These are phyloP conservation scores for Cossypha polioptera DNA, from an alignment of 2,797 vertebrate genomes.

Conservation along the genomic window DNA sequence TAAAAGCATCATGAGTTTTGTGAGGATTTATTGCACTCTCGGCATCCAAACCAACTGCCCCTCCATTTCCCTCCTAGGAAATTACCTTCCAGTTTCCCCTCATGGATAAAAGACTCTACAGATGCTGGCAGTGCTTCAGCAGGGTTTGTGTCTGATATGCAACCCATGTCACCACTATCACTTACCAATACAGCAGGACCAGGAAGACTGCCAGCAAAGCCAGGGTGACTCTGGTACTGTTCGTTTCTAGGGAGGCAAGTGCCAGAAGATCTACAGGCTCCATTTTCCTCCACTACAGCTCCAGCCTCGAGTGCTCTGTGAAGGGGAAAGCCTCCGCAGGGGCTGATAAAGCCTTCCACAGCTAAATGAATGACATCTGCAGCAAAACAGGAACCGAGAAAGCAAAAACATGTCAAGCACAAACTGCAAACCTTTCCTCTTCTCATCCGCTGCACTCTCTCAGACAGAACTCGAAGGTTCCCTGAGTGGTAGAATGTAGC, in stretches of 20 bases:
- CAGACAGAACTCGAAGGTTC: slow-evolving; percentile 63
- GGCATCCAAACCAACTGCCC: not conserved
- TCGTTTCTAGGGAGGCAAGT: slow-evolving; percentile 18
- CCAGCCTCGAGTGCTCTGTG: not conserved
- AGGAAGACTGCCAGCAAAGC: slow-evolving; percentile 50
- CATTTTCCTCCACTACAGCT: slow-evolving; percentile 58
- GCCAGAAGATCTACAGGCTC: slow-evolving; percentile 13
- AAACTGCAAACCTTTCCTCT: slow-evolving; percentile 37
- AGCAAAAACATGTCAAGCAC: not conserved
- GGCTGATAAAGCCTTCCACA: slow-evolving; percentile 1
- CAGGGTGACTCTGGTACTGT: slow-evolving; percentile 27
- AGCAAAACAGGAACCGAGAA: slow-evolving; percentile 51
- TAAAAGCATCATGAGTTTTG: not conserved
- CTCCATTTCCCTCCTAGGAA: not conserved
- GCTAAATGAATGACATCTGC: slow-evolving; percentile 12
- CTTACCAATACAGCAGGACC: slow-evolving; percentile 78
- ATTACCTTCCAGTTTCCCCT: not conserved
- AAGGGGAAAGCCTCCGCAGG: not conserved
- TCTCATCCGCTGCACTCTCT: not conserved
- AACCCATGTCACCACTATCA: not conserved
- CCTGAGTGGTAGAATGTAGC: slow-evolving; percentile 54
- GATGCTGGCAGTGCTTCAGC: not conserved
- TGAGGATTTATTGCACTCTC: not conserved
- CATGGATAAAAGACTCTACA: not conserved
- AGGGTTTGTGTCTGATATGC: not conserved